Base-by-base conservation (phyloP, 1,140 invertebrate species). In the Parasteatoda tepidariorum region DNA sequence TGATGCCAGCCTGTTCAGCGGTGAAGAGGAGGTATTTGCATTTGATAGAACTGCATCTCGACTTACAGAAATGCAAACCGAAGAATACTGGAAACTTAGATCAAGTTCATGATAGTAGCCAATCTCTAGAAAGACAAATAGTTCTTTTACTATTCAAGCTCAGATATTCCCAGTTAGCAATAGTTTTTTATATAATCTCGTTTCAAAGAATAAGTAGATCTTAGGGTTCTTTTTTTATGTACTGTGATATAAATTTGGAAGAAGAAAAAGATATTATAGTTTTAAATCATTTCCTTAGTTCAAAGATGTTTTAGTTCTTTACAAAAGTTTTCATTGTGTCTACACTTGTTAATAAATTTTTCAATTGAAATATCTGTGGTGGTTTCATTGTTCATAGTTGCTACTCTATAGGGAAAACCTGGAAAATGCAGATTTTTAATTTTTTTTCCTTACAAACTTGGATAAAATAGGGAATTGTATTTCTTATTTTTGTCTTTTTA, bases 21-120 rank as follows among this genome's bases (percentile, higher is more conserved):
- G 97, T 0, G 96, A 98, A 88, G 98, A 99, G 89, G 98, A 99
- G 90, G 90, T 97, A 76, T 99, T 99, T 91, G 97, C 98, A 9
- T 98, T 96, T 89, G 96, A 98, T 85, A 91, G 98, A 78, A 98
- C 97, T 22, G 88, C 98, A 15, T 99, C 97, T 0, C 90, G 98
- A 68, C 90, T 99, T 28, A 93, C 93, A 67, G 96, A 99, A 91
- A 99, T 99, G 97, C 96, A 98, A 90, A 96, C 94, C 2, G 91
- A 93, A 78, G 93, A 95, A 82, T 99, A 98, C 90, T 98, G 97
- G 97, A 92, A 94, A 64, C 91, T 67, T 3, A 41, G 67, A 68
- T 73, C 48, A 28, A 55, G 13, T n/a, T 61, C 66, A 18, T 82
- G 64, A 82, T 82, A 66, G 15, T 30, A 26, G 15, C 57, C 9